phyloP scores from a whole-genome alignment of 2,888 invertebrate species.

The Nebria brevicollis region DNA sequence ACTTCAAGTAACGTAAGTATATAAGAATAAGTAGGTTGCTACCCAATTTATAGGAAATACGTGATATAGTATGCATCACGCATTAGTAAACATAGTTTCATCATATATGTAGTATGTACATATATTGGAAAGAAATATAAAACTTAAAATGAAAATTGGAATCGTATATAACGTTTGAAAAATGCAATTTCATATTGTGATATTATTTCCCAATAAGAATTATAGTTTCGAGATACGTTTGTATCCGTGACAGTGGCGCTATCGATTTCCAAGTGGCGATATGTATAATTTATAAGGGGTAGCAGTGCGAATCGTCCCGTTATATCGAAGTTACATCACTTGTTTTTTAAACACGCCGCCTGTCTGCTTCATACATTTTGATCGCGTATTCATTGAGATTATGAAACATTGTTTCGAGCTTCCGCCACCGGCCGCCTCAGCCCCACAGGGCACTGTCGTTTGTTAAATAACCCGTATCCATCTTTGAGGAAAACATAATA shows the following conservation, averaged over 20 bases:
- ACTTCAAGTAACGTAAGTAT: too few relatives aligned
- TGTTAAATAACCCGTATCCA: not conserved
- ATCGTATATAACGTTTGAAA: too few relatives aligned
- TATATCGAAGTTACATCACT: constrained; percentile 1
- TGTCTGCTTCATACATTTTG: not conserved
- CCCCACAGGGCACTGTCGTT: not conserved
- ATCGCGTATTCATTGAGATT: constrained; percentile 1
- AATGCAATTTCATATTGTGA: not conserved
- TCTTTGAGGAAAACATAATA: not conserved
- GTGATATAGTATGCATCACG: too few relatives aligned
- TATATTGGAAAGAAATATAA: too few relatives aligned
- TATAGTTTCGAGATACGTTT: not conserved
- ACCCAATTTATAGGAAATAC: too few relatives aligned
- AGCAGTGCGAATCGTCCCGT: not conserved
- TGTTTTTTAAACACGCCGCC: not conserved
- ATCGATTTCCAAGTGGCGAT: not conserved
- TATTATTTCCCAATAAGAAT: not conserved
- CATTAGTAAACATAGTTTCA: too few relatives aligned
- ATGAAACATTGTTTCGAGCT: not conserved
- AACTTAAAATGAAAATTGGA: too few relatives aligned
- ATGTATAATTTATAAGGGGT: not conserved
- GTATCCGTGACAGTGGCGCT: not conserved
- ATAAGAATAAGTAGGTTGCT: too few relatives aligned
- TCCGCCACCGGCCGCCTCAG: not conserved
- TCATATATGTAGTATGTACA: too few relatives aligned